phyloP scores from a whole-genome alignment of 2,888 invertebrate species.

The Pollenia amentaria region DNA sequence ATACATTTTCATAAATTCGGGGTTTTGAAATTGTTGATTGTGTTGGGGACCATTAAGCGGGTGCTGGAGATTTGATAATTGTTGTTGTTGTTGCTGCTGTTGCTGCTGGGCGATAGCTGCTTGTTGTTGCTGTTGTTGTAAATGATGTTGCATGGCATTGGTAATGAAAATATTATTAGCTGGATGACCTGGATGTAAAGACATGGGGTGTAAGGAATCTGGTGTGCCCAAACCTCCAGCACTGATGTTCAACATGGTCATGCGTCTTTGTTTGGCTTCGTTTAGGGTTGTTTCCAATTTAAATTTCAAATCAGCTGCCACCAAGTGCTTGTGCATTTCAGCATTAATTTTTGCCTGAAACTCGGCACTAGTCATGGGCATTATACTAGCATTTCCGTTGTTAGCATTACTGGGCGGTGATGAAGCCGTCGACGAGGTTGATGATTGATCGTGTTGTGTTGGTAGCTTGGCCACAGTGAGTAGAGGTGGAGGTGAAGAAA shows the following conservation, averaged over 20 bases:
- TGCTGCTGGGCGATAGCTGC: constrained; percentile 51
- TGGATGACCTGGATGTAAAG: constrained; percentile 77
- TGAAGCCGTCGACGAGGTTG: constrained; percentile 79
- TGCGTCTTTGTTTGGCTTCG: constrained; percentile 80
- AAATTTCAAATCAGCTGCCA: constrained; percentile 83
- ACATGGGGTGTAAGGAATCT: constrained; percentile 63
- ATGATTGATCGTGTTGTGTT: constrained; percentile 79
- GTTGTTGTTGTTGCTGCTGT: constrained; percentile 80
- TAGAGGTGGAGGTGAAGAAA: constrained; percentile 82
- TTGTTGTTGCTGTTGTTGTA: constrained; percentile 79
- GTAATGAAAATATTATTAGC: constrained; percentile 72
- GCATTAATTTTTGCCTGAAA: constrained; percentile 84
- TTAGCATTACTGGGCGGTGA: constrained; percentile 77
- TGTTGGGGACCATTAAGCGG: constrained; percentile 58
- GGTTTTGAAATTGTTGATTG: constrained; percentile 78
- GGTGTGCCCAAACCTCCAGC: constrained; percentile 60
- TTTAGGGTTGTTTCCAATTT: constrained; percentile 82
- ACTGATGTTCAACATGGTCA: constrained; percentile 74
- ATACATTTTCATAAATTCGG: constrained; percentile 84
- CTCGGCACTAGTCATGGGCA: constrained; percentile 77
- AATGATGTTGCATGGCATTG: constrained; percentile 79
- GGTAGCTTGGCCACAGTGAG: constrained; percentile 78
- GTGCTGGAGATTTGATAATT: constrained; percentile 76
- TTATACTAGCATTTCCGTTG: constrained; percentile 61
- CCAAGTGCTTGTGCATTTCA: constrained; percentile 83